phyloP scores from a whole-genome alignment of 2,888 invertebrate species.

The Allacma fusca region DNA sequence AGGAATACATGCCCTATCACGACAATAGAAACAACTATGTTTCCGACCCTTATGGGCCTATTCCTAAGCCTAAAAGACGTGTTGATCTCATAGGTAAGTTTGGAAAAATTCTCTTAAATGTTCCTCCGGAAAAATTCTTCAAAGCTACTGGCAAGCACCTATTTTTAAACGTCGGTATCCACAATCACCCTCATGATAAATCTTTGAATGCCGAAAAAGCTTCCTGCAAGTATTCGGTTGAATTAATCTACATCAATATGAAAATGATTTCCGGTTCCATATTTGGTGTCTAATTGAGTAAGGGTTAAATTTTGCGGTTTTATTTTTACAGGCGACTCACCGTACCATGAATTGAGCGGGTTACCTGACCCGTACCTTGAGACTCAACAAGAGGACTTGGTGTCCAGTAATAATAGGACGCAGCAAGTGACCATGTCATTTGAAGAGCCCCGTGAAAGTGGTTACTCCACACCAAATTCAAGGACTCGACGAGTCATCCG shows the following conservation, averaged over 20 bases:
- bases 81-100: conserved; percentile 85
- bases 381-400: conserved; percentile 49
- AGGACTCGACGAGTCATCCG: conserved; percentile 90
- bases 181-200: no score
- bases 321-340: conserved; percentile 77
- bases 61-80: conserved; percentile 88
- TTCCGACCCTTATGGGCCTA: conserved; percentile 83
- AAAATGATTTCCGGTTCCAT: no score
- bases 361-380: conserved; percentile 88
- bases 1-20: conserved; percentile 60
- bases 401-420: conserved; percentile 73
- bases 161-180: no score
- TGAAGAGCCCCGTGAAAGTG: conserved; percentile 92
- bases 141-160: no score
- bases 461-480: conserved; percentile 93
- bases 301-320: background rate
- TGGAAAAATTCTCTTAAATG: no score
- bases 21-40: conserved; percentile 61
- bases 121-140: no score
- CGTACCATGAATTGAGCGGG: conserved; percentile 93
- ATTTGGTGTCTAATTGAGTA: no score
- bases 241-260: no score
- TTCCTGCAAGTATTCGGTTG: no score
- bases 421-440: conserved; percentile 87
- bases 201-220: no score